phyloP scores from a whole-genome alignment of 2,797 vertebrate genomes.

The Lagodon rhomboides region DNA sequence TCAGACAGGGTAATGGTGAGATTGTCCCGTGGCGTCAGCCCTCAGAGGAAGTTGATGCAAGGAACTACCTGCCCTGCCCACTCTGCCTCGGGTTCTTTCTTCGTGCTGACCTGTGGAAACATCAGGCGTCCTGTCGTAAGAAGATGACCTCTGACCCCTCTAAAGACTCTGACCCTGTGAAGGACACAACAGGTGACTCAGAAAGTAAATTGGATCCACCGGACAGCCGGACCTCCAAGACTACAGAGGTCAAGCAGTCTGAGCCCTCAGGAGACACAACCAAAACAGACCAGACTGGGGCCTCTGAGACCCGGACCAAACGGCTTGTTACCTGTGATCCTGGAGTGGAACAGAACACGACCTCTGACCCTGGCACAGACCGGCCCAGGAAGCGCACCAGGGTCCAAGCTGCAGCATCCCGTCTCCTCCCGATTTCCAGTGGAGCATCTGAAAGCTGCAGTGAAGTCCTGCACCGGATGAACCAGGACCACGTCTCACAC shows the following conservation, averaged over 20 bases:
- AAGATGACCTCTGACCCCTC: constrained; percentile 53
- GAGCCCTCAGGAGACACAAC: neutral
- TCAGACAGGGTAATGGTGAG: constrained; percentile 65
- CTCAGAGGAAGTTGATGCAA: constrained; percentile 66
- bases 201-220: neutral
- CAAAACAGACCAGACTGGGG: neutral
- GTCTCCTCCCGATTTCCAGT: constrained; percentile 68
- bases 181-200: neutral
- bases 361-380: neutral
- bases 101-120: constrained; percentile 74
- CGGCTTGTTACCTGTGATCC: neutral
- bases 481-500: constrained; percentile 71
- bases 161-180: neutral
- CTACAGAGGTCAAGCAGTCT: neutral
- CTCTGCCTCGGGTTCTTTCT: constrained; percentile 74
- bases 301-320: neutral
- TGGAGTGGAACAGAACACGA: neutral
- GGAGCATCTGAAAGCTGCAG: constrained; percentile 74
- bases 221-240: neutral
- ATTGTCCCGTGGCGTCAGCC: constrained; percentile 73
- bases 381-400: constrained; percentile 57
- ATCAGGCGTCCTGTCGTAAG: constrained; percentile 67
- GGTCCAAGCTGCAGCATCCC: constrained; percentile 71
- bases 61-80: constrained; percentile 71
- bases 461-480: constrained; percentile 75